A percentile compares a stretch with the other conserved stretches of the same genome.
phyloP scores from a whole-genome alignment of 2,888 invertebrate genomes.

The Pimpla rufipes region DNA sequence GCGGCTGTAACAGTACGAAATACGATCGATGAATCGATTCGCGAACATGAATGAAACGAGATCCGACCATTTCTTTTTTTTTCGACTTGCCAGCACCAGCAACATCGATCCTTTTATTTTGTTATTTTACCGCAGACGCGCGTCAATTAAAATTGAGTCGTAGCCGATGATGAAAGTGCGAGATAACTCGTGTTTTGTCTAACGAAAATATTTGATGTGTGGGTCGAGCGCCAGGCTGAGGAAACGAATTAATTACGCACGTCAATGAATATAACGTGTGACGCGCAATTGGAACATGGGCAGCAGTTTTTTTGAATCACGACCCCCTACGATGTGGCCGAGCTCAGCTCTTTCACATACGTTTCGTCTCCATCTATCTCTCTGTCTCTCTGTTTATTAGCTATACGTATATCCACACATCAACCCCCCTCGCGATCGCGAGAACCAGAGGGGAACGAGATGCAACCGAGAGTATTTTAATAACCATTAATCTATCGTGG shows the following conservation, averaged over 20 bases:
- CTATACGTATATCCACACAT: constrained; percentile 15
- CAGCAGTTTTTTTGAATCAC: constrained; percentile 45
- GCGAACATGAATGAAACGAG: constrained; percentile 35
- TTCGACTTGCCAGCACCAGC: background rate
- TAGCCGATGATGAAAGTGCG: constrained; percentile 41
- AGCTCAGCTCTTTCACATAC: constrained; percentile 6
- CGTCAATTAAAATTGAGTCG: constrained; percentile 60
- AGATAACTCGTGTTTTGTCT: constrained; percentile 48
- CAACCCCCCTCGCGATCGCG: constrained; percentile 23
- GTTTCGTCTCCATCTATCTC: background rate
- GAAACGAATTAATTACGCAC: constrained; percentile 59
- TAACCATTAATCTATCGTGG: constrained; percentile 77
- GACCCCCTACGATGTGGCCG: constrained; percentile 61
- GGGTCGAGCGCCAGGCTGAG: constrained; percentile 19
- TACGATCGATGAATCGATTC: constrained; percentile 56
- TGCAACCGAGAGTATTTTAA: constrained; percentile 74
- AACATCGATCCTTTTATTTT: constrained; percentile 9
- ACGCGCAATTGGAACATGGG: constrained; percentile 40
- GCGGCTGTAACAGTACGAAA: background rate
- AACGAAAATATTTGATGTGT: constrained; percentile 40
- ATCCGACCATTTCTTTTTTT: constrained; percentile 42
- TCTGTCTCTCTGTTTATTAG: background rate
- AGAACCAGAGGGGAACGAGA: constrained; percentile 47
- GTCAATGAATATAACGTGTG: constrained; percentile 41
- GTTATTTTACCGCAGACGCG: background rate